These are phyloP conservation scores for Ladona fulva DNA, from an alignment of 1,140 invertebrate genomes.

Conservation along the genomic window DNA sequence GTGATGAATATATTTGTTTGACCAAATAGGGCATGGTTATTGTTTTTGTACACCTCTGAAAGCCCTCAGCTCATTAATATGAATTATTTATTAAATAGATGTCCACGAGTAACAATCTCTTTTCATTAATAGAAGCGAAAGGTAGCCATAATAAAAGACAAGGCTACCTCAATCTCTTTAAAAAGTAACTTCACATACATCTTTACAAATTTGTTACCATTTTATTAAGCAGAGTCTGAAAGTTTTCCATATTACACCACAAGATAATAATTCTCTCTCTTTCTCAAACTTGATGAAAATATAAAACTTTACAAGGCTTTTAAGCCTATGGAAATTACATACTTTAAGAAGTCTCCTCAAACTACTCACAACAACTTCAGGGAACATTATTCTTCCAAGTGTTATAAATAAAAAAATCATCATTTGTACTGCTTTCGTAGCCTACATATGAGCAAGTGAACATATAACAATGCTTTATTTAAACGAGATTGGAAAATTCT, in stretches of 20 bases:
- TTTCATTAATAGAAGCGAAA: neutral
- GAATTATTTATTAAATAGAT: neutral
- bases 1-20: neutral
- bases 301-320: neutral
- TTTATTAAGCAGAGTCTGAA: neutral
- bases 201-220: neutral
- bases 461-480: neutral
- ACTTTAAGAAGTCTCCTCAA: neutral
- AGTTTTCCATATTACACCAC: neutral
- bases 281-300: neutral
- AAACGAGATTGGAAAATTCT: neutral
- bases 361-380: neutral
- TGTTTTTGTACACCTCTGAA: neutral
- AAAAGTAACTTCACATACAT: slow-evolving; percentile 7
- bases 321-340: neutral
- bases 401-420: neutral
- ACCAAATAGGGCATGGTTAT: neutral
- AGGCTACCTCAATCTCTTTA: neutral
- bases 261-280: neutral
- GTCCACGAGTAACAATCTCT: neutral
- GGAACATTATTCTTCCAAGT: neutral
- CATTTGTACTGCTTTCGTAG: neutral
- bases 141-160: neutral
- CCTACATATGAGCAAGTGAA: neutral
- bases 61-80: neutral